These are phyloP conservation scores for Pseudolaguvia tuberculata DNA, from an alignment of 2,113 vertebrate genomes.

Conservation along the genomic window DNA sequence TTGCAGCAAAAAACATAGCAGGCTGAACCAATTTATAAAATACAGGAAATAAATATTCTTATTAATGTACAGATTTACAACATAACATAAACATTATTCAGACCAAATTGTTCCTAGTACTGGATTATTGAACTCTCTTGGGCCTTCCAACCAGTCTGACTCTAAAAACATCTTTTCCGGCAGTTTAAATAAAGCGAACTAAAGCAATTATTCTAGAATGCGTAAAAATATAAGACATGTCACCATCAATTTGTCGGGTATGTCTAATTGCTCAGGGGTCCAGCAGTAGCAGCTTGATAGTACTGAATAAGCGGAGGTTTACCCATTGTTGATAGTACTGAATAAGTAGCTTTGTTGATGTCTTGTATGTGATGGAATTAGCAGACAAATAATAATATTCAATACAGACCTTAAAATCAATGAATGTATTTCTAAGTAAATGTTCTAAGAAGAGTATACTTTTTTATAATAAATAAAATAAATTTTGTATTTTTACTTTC, in stretches of 20 bases:
- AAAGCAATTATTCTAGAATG: not conserved
- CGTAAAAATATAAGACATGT: not conserved
- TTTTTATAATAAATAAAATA: not conserved
- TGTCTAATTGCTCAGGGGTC: no score
- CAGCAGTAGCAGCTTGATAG: not conserved
- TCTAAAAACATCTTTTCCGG: not conserved
- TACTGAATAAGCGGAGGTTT: not conserved
- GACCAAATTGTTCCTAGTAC: not conserved
- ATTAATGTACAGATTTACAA: no score
- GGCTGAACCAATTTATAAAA: no score
- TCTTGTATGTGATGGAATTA: not conserved
- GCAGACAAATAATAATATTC: not conserved
- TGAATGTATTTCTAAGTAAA: not conserved
- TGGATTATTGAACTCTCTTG: not conserved
- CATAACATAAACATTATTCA: not conserved
- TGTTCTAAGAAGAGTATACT: not conserved
- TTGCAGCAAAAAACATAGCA: no score
- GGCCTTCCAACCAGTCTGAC: not conserved
- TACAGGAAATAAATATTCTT: no score
- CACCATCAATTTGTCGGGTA: not conserved
- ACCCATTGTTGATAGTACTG: not conserved
- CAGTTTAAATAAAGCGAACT: no score
- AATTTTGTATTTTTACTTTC: not conserved
- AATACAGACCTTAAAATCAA: not conserved
- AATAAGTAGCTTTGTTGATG: slow-evolving; percentile 2